A percentile compares a stretch with the other conserved stretches of the same genome.
These are phyloP conservation scores for Saccostrea echinata DNA, from an alignment of 1,140 invertebrate species.

Conservation along the genomic window DNA sequence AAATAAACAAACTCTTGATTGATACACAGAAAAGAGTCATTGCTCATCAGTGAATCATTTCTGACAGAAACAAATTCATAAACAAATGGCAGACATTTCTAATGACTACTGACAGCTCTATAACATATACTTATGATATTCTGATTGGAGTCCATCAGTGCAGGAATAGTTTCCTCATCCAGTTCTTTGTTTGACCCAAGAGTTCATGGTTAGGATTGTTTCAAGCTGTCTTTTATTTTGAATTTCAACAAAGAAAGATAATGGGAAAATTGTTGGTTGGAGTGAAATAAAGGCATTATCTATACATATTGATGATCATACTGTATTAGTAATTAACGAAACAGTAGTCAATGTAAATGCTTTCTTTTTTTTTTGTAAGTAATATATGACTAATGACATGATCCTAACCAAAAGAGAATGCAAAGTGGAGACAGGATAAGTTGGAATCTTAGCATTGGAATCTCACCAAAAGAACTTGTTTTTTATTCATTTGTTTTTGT, in stretches of 20 bases:
- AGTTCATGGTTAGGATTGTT: neutral
- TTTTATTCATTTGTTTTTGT: neutral
- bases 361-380: too few species aligned
- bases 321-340: neutral
- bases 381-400: constrained; percentile 4
- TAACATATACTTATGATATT: neutral
- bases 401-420: neutral
- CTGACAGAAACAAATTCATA: neutral
- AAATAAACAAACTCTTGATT: neutral
- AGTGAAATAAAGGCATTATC: neutral
- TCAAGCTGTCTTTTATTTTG: neutral
- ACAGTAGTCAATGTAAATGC: neutral
- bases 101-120: constrained; percentile 13
- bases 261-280: neutral
- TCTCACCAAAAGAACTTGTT: neutral
- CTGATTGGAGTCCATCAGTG: neutral
- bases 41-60: neutral
- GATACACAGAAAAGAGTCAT: neutral
- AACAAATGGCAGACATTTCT: constrained; percentile 36
- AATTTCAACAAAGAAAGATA: neutral
- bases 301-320: neutral
- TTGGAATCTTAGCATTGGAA: neutral
- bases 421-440: neutral
- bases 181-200: neutral
- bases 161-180: neutral